These are phyloP conservation scores for Macroramphosus scolopax DNA, from an alignment of 2,797 vertebrate genomes.

Conservation along the genomic window DNA sequence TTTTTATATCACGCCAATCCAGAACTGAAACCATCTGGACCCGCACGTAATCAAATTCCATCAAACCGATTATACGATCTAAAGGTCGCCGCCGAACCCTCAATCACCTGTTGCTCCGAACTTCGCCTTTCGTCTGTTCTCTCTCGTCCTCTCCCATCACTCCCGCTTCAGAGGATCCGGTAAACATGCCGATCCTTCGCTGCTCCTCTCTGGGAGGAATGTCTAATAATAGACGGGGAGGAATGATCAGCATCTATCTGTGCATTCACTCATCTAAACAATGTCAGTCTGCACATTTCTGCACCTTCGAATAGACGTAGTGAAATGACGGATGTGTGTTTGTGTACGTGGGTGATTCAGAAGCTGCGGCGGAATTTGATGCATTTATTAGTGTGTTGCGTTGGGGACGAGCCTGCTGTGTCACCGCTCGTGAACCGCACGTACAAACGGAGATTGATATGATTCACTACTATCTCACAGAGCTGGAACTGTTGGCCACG, in stretches of 20 bases:
- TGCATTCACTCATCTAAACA: constrained; percentile 61
- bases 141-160: constrained; percentile 6
- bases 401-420: not conserved
- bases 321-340: constrained; percentile 24
- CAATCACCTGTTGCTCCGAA: constrained; percentile 2
- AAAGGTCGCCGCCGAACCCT: not conserved
- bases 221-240: constrained; percentile 61
- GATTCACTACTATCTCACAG: not conserved
- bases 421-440: not conserved
- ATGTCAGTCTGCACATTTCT: constrained; percentile 34
- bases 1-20: too few relatives aligned
- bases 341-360: constrained; percentile 10
- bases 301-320: constrained; percentile 16
- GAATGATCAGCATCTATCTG: constrained; percentile 52
- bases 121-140: constrained; percentile 4
- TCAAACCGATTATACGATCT: too few relatives aligned
- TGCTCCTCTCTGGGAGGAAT: constrained; percentile 49
- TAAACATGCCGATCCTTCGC: constrained; percentile 53
- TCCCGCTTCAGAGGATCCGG: constrained; percentile 43
- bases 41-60: too few relatives aligned
- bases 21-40: too few relatives aligned
- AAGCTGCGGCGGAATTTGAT: constrained; percentile 10
- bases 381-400: constrained; percentile 11
- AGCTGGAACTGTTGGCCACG: not conserved
- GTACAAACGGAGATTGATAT: constrained; percentile 4